phyloP scores from a whole-genome alignment of 2,113 vertebrate species.

The Leiothrix lutea region DNA sequence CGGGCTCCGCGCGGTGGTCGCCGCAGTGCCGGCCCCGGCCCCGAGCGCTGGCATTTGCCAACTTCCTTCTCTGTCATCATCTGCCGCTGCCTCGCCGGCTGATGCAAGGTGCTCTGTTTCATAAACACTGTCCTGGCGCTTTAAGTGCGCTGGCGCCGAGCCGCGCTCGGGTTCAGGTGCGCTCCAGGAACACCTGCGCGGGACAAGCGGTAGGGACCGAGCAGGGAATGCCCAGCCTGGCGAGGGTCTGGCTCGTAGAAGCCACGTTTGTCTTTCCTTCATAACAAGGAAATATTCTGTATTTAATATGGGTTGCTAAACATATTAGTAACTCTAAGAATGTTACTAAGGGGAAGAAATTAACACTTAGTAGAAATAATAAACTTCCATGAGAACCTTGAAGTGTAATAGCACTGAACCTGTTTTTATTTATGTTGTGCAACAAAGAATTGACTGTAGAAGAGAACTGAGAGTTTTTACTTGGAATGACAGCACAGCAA shows the following conservation, averaged over 20 bases:
- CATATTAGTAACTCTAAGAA: not conserved
- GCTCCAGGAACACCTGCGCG: rapidly evolving
- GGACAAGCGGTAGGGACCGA: rapidly evolving
- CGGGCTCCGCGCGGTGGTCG: not conserved
- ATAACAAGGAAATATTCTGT: rapidly evolving
- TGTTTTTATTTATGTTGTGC: not conserved
- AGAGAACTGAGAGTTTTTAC: not conserved
- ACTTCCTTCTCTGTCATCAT: not conserved
- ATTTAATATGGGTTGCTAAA: not conserved
- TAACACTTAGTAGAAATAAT: not conserved
- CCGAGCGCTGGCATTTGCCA: not conserved
- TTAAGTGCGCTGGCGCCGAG: not conserved
- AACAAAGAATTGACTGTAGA: not conserved
- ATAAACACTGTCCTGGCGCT: not conserved
- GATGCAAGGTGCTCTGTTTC: not conserved
- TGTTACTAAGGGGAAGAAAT: not conserved
- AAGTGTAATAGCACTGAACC: rapidly evolving
- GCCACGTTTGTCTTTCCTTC: rapidly evolving
- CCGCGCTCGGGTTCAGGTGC: not conserved
- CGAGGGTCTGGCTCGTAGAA: rapidly evolving
- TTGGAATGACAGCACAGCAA: not conserved
- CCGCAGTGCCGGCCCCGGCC: not conserved
- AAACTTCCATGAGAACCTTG: not conserved
- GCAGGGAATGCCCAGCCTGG: not conserved
- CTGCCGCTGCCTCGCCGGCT: not conserved